A percentile compares a stretch with the other conserved stretches of the same genome.
Conservation (phyloP, 2,797 vertebrate species). For the Poeciliopsis presidionis region DNA sequence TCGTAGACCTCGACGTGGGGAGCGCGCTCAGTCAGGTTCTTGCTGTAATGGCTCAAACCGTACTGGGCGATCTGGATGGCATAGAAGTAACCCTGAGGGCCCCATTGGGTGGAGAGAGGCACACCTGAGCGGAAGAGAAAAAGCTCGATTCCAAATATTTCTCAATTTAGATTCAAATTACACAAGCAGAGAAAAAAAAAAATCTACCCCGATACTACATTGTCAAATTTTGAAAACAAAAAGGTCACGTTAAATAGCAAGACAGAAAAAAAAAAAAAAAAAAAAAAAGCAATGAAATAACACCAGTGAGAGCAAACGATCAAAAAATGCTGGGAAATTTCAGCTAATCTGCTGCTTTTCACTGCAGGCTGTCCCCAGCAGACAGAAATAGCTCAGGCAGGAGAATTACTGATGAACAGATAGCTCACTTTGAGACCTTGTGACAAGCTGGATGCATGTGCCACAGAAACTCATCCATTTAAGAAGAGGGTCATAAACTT, state of each 20-base stretch:
- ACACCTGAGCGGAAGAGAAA: constrained; percentile 81
- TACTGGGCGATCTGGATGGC: constrained; percentile 99
- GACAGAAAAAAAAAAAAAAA: background rate
- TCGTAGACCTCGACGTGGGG: constrained; percentile 93
- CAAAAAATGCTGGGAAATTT: constrained; percentile 27
- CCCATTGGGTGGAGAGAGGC: constrained; percentile 97
- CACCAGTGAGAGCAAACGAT: constrained; percentile 16
- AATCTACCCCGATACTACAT: background rate
- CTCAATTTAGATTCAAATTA: background rate
- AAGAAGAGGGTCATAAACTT: constrained; percentile 5
- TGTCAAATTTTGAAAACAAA: constrained; percentile 7
- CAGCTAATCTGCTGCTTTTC: constrained; percentile 44
- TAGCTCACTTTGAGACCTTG: constrained; percentile 50
- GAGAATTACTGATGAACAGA: constrained; percentile 60
- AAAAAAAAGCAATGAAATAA: constrained; percentile 1
- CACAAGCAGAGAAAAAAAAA: background rate
- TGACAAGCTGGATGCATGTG: constrained; percentile 40
- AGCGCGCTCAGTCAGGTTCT: constrained; percentile 94
- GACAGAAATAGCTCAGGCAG: constrained; percentile 53
- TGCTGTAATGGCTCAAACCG: constrained; percentile 97
- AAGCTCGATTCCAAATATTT: background rate
- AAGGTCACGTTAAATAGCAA: background rate
- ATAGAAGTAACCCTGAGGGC: constrained; percentile 99
- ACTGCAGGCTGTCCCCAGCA: constrained; percentile 32
- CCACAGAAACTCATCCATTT: constrained; percentile 28